Base-by-base conservation (phyloP, 1,140 invertebrate species). In the Rhagoletis zephyria region DNA sequence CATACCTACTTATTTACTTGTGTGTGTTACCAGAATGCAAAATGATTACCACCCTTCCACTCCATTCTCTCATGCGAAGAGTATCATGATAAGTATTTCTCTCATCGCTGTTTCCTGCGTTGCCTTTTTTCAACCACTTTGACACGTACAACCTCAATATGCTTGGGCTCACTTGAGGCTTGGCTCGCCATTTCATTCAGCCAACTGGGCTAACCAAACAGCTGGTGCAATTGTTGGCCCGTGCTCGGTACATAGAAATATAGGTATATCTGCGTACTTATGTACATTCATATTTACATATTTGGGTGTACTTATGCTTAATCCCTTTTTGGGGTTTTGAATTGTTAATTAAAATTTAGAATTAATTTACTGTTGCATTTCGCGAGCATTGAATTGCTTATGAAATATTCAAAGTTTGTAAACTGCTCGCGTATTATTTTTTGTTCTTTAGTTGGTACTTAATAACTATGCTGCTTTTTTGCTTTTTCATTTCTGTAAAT, bases 121-220 rank as follows among this genome's bases (percentile, higher is more conserved):
- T 45, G 67, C 5, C 67, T 48, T 16, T 74, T 51, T 0, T 14
- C 9, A 56, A 51, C 16, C 48, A 81, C 74, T 56, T 81, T 56
- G 74, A n/a, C 74, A 81, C 74, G 74, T 81, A 56, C 74, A 81
- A 81, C 74, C 74, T 81, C 74, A 81, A 81, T 81, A 81, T 51
- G 74, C 14, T 81, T 2, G 45, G 48, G 19, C 16, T 81, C 56
- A 81, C 45, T 19, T 3, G 16, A 16, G 42, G 48, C 74, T 81
- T 81, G 48, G 74, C 45, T 59, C 56, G 74, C 56, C 48, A 51
- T 19, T 56, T 81, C 74, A 51, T 81, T 59, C 74, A 59, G 45
- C 74, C 74, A 81, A 56, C 16, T 81, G 30, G 74, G 74, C 48
- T 81, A 56, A 81, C 74, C 74, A 42, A 56, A 2, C 74, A 81